Base-by-base conservation (phyloP, 2,888 invertebrate genomes). In the Scrobipalpa costella region DNA sequence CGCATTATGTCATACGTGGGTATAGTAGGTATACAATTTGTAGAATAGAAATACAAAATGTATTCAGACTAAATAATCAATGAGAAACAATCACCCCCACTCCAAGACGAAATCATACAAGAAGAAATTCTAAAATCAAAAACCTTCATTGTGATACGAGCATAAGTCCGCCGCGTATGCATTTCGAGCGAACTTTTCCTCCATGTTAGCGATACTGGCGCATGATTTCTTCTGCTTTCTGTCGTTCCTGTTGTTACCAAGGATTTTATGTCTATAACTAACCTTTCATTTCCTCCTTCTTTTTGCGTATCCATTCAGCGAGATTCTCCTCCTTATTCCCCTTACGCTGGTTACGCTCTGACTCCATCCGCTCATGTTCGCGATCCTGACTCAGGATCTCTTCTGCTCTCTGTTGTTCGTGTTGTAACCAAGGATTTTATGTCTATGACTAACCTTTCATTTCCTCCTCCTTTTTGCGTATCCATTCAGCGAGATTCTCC, bases 211-310 rank as follows among this genome's bases (percentile, higher is more conserved):
- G 38, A 11, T 38, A 38, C 38, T 11, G 11, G 11, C 38, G 8
- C 38, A 38, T 7, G 38, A 38, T 38, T 8, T 38, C 38, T 8
- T 3, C 38, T 6, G 5, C 38, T 11, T 3, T 8, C 38, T 38
- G 38, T 38, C 11, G 5, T 8, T 38, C 1, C 7, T 38, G 11
- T n/a, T n/a, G n/a, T n/a, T n/a, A n/a, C n/a, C n/a, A n/a, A n/a
- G n/a, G n/a, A n/a, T n/a, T n/a, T n/a, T n/a, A n/a, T n/a, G n/a
- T n/a, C n/a, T n/a, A n/a, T n/a, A n/a, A n/a, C n/a, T n/a, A n/a
- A 94, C 94, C 90, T 88, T 93, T 93, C 63, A 92, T 89, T 11
- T 88, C 85, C 64, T 93, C 92, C 63, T 93, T 92, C 68, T 94
- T 94, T 70, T 86, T 93, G 59, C 87, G 88, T 34, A 92, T 82